Base-by-base conservation (phyloP, 92 coral and sea anemone genomes). In the Bergia puertoricense region DNA sequence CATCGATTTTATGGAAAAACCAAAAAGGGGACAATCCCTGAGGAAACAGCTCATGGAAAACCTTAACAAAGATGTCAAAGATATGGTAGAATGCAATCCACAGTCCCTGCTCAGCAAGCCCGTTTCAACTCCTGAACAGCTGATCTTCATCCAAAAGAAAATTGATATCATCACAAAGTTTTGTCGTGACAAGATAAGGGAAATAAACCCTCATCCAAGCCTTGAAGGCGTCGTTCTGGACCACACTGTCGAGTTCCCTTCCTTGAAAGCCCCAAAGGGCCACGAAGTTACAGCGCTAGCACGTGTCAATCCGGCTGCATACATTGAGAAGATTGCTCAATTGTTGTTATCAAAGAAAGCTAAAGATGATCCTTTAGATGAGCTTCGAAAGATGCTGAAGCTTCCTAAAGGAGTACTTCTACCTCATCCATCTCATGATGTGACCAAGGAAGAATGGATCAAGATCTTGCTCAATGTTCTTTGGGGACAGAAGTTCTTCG, bases 191-290 rank as follows among this genome's bases (percentile, higher is more conserved):
- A 39, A 42, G 22, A 85, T 91, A 38, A 80, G 90, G 5, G 92
- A 89, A 3, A 66, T 91, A 0, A 91, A 91, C 85, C 94, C 94
- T 37, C 94, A 91, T 36, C 92, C 90, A 3, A 75, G 82, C 66
- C 76, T 81, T 37, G 80, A 91, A 56, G 80, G 80, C 11, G 85
- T 74, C 5, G 42, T 75, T 7, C 71, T 86, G 45, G 71, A 86
- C 65, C 80, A 77, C 76, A 86, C 59, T 11, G 84, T 38, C 2
- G 72, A 75, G 30, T 86, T 86, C 48, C 89, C 89, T 22, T 48
- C 41, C 18, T 65, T 77, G 16, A 77, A 77, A 77, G 81, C 51
- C 7, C 74, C 46, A 38, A 40, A 76, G 23, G 85, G 48, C 38
- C 85, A 86, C 36, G 81, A 51, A 15, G 76, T 72, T n/a, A 23